These are phyloP conservation scores for Muraenolepis orangiensis DNA, from an alignment of 2,797 vertebrate genomes.

Conservation along the genomic window DNA sequence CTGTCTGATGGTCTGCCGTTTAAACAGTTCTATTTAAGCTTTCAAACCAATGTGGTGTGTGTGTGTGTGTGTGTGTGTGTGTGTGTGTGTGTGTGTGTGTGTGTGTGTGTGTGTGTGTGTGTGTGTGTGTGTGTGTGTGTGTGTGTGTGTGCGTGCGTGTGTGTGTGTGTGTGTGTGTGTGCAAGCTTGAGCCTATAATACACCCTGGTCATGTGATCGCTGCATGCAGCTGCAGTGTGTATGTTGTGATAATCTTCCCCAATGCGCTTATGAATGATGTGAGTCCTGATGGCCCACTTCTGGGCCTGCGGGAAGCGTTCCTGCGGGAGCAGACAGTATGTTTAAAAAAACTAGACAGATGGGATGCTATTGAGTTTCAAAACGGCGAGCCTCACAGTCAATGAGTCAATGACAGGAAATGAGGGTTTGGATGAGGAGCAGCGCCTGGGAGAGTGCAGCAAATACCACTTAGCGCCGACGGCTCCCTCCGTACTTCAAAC, in stretches of 20 bases:
- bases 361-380: too few relatives aligned
- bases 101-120: too few relatives aligned
- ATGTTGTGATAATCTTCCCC: not conserved
- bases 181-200: too few relatives aligned
- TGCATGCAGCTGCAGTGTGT: not conserved
- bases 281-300: not conserved
- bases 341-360: too few relatives aligned
- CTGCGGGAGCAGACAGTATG: too few relatives aligned
- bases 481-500: not conserved
- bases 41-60: not conserved
- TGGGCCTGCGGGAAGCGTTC: too few relatives aligned
- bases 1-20: not conserved
- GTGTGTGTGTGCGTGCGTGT: too few relatives aligned
- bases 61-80: not conserved
- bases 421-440: not conserved
- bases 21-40: not conserved
- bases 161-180: too few relatives aligned
- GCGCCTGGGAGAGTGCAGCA: not conserved
- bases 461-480: conserved; percentile 5
- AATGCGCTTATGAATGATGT: not conserved
- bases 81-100: not conserved
- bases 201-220: too few relatives aligned
- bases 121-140: too few relatives aligned
- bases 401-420: not conserved
- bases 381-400: too few relatives aligned